phyloP scores from a whole-genome alignment of 2,113 vertebrate species.

The Oenanthe oenanthe region DNA sequence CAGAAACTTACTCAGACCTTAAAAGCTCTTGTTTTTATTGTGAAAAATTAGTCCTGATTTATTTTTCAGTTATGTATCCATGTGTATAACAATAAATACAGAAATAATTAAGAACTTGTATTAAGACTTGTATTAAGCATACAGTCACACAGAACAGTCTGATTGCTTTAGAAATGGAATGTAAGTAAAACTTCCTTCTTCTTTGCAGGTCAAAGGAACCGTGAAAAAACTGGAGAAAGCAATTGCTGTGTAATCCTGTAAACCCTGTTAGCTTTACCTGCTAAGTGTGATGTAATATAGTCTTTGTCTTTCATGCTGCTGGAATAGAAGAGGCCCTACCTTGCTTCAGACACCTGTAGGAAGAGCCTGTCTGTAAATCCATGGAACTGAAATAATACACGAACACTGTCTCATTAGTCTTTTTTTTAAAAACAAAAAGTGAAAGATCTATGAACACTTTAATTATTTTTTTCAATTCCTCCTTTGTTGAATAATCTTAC shows the following conservation, averaged over 20 bases:
- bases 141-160: not conserved
- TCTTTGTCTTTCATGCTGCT: conserved; percentile 84
- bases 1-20: not conserved
- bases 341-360: conserved; percentile 75
- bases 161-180: not conserved
- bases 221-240: conserved; percentile 98
- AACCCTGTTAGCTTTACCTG: conserved; percentile 72
- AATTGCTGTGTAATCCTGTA: conserved; percentile 99
- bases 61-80: not conserved
- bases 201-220: conserved; percentile 92
- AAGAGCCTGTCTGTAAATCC: conserved; percentile 75
- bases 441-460: conserved; percentile 72
- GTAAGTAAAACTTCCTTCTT: conserved; percentile 37
- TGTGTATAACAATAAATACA: not conserved
- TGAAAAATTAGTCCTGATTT: not conserved
- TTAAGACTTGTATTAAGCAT: not conserved
- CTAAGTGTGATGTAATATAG: conserved; percentile 78
- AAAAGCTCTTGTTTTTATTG: not conserved
- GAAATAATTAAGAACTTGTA: not conserved
- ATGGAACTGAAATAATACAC: conserved; percentile 71
- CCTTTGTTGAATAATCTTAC: conserved; percentile 70
- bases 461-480: conserved; percentile 53
- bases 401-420: conserved; percentile 67
- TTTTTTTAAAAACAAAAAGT: conserved; percentile 1
- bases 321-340: conserved; percentile 75